Conservation (phyloP, 2,797 vertebrate genomes). For the Paratrypauchen microcephalus region DNA sequence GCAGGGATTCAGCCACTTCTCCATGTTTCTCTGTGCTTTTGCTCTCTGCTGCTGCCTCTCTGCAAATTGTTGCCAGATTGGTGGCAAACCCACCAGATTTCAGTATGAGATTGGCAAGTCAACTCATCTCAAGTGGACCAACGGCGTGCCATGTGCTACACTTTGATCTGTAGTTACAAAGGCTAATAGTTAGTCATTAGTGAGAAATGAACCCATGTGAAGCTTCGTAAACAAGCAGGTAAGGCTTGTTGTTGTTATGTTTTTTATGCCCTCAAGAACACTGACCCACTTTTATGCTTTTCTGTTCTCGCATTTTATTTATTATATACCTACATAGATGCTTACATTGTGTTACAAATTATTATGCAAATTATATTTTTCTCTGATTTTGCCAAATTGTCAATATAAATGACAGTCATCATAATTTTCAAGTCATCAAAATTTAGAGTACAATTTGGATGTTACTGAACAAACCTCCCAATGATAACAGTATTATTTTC, state of each 20-base stretch:
- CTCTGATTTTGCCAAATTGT: too few species aligned
- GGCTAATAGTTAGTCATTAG: conserved; percentile 15
- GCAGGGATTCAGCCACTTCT: conserved; percentile 27
- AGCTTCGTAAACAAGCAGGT: conserved; percentile 24
- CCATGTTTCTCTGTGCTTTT: conserved; percentile 20
- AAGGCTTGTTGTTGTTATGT: conserved; percentile 36
- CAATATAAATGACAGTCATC: too few species aligned
- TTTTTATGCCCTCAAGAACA: conserved; percentile 57
- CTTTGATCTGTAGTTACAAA: conserved; percentile 46
- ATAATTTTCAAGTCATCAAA: too few species aligned
- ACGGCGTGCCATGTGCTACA: conserved; percentile 43
- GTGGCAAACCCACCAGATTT: conserved; percentile 56
- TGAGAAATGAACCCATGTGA: conserved; percentile 4
- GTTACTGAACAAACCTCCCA: too few species aligned
- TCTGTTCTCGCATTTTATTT: not conserved
- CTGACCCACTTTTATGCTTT: conserved; percentile 37
- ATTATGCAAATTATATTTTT: too few species aligned
- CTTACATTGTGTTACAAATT: too few species aligned
- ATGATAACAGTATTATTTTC: too few species aligned
- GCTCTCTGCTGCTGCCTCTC: conserved; percentile 51
- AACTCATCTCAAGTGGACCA: conserved; percentile 51
- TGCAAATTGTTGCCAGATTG: conserved; percentile 68
- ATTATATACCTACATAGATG: not conserved
- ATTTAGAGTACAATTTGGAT: too few species aligned
- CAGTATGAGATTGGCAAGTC: conserved; percentile 54